phyloP scores from a whole-genome alignment of 2,888 invertebrate genomes.

The Margaritifera margaritifera region DNA sequence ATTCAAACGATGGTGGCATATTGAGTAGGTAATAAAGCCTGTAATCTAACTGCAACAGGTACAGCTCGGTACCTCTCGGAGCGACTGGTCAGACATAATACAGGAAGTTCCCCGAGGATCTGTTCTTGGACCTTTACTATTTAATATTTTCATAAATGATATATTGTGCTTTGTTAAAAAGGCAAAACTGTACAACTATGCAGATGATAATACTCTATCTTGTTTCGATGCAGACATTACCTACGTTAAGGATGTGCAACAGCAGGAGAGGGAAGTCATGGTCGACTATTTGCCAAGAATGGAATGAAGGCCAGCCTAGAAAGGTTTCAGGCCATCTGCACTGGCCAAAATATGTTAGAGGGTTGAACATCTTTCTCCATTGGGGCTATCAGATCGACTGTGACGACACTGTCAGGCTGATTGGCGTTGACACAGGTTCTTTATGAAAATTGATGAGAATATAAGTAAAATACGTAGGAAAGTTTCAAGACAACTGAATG shows the following conservation, averaged over 20 bases:
- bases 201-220: slow-evolving; percentile 5
- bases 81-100: not conserved
- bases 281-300: not conserved
- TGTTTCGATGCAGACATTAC: not conserved
- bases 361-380: not conserved
- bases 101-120: slow-evolving; percentile 4
- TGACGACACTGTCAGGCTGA: not conserved
- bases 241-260: not conserved
- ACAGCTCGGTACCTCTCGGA: not conserved
- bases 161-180: slow-evolving; percentile 1
- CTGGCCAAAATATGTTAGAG: not conserved
- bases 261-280: slow-evolving; percentile 2
- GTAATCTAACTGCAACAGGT: slow-evolving; percentile 4
- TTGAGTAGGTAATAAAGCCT: slow-evolving; percentile 10
- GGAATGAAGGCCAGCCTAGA: not conserved
- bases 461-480: too few species aligned
- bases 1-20: slow-evolving; percentile 26
- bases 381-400: not conserved
- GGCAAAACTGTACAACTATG: not conserved
- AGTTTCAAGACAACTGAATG: slow-evolving; percentile 2
- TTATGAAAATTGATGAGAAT: not conserved
- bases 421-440: not conserved
- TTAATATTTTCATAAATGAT: slow-evolving; percentile 8
- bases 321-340: slow-evolving; percentile 2
- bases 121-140: not conserved